These are phyloP conservation scores for Chaetoderma sp. DNA, from an alignment of 2,888 invertebrate species.

Conservation along the genomic window DNA sequence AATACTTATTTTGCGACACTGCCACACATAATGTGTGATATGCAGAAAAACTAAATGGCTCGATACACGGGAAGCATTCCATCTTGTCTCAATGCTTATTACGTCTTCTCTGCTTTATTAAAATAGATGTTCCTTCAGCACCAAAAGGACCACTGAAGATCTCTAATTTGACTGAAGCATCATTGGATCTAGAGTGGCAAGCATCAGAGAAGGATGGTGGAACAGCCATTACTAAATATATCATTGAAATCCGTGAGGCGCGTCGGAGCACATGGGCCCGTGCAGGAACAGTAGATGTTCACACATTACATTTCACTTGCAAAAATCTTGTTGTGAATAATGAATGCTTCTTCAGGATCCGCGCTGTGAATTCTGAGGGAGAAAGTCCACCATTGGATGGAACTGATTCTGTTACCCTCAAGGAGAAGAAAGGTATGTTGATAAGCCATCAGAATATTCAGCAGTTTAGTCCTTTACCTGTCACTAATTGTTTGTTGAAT, in stretches of 20 bases:
- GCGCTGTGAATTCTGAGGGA: slow-evolving; percentile 98
- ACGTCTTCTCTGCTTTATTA: not conserved
- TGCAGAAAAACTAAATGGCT: too few relatives aligned
- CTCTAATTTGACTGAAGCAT: slow-evolving; percentile 94
- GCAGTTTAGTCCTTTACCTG: too few relatives aligned
- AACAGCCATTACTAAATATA: slow-evolving; percentile 83
- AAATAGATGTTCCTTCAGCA: slow-evolving; percentile 52
- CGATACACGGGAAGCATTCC: too few relatives aligned
- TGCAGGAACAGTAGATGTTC: slow-evolving; percentile 69
- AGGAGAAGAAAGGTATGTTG: slow-evolving; percentile 48
- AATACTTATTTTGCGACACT: too few relatives aligned
- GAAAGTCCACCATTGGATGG: slow-evolving; percentile 91
- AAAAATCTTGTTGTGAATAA: slow-evolving; percentile 90
- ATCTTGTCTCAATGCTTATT: too few relatives aligned
- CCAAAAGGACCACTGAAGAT: slow-evolving; percentile 77
- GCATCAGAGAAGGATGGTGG: slow-evolving; percentile 98
- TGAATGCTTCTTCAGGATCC: slow-evolving; percentile 96
- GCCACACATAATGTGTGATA: too few relatives aligned
- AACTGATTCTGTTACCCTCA: slow-evolving; percentile 85
- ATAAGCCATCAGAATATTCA: not conserved
- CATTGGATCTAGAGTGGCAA: slow-evolving; percentile 94
- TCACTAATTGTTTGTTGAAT: too few relatives aligned
- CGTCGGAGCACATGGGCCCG: slow-evolving; percentile 94
- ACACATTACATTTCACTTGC: slow-evolving; percentile 74
- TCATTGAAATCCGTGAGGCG: slow-evolving; percentile 87